phyloP scores from a whole-genome alignment of 2,797 vertebrate genomes.

The Anomalospiza imberbis region DNA sequence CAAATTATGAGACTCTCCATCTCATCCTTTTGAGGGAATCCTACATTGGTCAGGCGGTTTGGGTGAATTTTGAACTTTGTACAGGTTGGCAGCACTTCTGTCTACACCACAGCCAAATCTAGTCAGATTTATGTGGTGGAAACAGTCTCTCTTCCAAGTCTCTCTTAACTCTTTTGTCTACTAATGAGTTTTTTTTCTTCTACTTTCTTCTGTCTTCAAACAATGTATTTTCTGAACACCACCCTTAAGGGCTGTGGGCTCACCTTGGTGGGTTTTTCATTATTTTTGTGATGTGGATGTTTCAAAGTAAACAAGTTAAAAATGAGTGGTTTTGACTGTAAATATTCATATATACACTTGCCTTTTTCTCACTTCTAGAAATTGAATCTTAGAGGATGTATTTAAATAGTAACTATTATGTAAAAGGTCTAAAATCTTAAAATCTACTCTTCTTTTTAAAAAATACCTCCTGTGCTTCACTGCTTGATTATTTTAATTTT shows the following conservation, averaged over 20 bases:
- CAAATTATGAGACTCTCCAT: not conserved
- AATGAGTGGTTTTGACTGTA: not conserved
- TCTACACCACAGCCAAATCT: not conserved
- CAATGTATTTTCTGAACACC: not conserved
- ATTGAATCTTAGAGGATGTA: not conserved
- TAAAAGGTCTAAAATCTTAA: not conserved
- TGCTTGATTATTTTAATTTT: not conserved
- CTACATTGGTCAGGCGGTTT: not conserved
- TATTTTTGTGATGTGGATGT: not conserved
- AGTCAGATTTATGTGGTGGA: not conserved
- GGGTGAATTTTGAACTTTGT: not conserved
- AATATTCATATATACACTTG: not conserved
- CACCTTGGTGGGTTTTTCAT: not conserved
- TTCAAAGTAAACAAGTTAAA: slow-evolving; percentile 1
- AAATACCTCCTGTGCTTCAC: not conserved
- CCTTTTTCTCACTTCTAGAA: not conserved
- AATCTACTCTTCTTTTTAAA: not conserved
- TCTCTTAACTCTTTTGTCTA: not conserved
- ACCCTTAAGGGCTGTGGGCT: not conserved
- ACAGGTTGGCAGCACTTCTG: not conserved
- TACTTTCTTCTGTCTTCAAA: not conserved
- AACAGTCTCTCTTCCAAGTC: not conserved
- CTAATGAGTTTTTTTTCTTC: not conserved
- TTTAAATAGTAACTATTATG: not conserved
- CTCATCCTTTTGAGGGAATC: not conserved